A percentile compares a stretch with the other conserved stretches of the same genome.
Conservation (phyloP, 1,140 invertebrate genomes). For the Gryon sp. region DNA sequence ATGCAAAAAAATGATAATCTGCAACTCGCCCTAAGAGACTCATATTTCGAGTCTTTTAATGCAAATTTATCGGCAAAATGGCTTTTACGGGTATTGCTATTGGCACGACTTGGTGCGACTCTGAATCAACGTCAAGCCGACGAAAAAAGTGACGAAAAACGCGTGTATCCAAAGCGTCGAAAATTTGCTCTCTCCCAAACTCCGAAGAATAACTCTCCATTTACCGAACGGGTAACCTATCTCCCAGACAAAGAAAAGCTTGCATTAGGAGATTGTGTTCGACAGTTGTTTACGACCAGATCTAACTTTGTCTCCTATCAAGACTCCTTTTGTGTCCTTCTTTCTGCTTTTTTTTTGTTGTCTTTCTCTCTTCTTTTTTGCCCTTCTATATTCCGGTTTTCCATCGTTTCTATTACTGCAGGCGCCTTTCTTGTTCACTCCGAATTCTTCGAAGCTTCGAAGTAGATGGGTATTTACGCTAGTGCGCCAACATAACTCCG, state of each 20-base stretch:
- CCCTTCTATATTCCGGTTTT: slow-evolving; percentile 14
- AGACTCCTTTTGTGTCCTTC: slow-evolving; percentile 40
- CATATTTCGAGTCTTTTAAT: slow-evolving; percentile 10
- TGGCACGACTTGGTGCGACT: slow-evolving; percentile 18
- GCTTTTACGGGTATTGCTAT: slow-evolving; percentile 49
- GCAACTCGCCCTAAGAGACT: neutral
- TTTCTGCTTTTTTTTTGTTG: slow-evolving; percentile 11
- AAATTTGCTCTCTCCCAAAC: slow-evolving; percentile 36
- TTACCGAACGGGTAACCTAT: slow-evolving; percentile 51
- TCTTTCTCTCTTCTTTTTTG: slow-evolving; percentile 16
- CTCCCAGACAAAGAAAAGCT: slow-evolving; percentile 70
- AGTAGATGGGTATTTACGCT: slow-evolving; percentile 68
- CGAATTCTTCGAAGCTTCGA: slow-evolving; percentile 35
- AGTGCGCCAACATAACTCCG: slow-evolving; percentile 71
- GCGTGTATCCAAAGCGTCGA: slow-evolving; percentile 34
- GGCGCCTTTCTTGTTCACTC: slow-evolving; percentile 36
- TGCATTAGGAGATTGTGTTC: slow-evolving; percentile 79
- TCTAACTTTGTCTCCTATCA: slow-evolving; percentile 67
- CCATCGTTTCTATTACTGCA: slow-evolving; percentile 52
- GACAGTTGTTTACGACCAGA: slow-evolving; percentile 77
- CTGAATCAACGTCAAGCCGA: slow-evolving; percentile 32
- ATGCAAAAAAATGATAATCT: slow-evolving; percentile 26
- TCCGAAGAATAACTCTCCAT: slow-evolving; percentile 36
- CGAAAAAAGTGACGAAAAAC: slow-evolving; percentile 52
- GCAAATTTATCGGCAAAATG: slow-evolving; percentile 38